phyloP scores from a whole-genome alignment of 2,113 vertebrate genomes.

The Tenebrosternarchus preto region DNA sequence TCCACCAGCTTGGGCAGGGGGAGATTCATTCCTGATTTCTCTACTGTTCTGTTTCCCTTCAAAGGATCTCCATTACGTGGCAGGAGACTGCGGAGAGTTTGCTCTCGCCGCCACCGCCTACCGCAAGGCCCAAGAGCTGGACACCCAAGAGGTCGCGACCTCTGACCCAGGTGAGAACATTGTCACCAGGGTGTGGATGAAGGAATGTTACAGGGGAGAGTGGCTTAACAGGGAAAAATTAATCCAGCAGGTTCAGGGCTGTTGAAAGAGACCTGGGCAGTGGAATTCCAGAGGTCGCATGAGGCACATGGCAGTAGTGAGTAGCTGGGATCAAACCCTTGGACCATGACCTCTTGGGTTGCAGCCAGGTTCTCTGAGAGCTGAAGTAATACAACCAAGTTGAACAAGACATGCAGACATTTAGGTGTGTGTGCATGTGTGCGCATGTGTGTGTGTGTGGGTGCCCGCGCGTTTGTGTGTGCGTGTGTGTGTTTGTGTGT shows the following conservation, averaged over 20 bases:
- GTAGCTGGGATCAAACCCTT: too few relatives aligned
- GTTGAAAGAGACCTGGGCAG: too few relatives aligned
- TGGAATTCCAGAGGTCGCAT: too few relatives aligned
- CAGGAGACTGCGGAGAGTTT: constrained; percentile 93
- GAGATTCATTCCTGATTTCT: constrained; percentile 87
- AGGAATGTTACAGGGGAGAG: too few relatives aligned
- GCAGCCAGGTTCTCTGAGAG: too few relatives aligned
- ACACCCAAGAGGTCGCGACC: constrained; percentile 77
- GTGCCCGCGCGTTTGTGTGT: background rate
- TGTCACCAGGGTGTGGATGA: too few relatives aligned
- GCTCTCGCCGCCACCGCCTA: constrained; percentile 92
- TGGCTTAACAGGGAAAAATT: too few relatives aligned
- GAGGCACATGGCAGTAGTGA: too few relatives aligned
- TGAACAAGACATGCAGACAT: constrained; percentile 8
- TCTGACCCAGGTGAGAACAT: constrained; percentile 77
- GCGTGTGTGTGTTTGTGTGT: background rate
- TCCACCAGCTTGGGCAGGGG: constrained; percentile 78
- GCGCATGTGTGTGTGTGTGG: constrained; percentile 1
- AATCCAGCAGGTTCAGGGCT: too few relatives aligned
- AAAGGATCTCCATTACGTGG: constrained; percentile 99
- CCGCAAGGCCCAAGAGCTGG: constrained; percentile 91
- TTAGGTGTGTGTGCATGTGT: background rate
- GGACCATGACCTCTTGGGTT: too few relatives aligned
- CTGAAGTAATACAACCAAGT: too few relatives aligned
- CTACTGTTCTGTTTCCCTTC: constrained; percentile 87